Conservation (phyloP, 2,113 vertebrate genomes). For the Myrmecophaga tridactyla region DNA sequence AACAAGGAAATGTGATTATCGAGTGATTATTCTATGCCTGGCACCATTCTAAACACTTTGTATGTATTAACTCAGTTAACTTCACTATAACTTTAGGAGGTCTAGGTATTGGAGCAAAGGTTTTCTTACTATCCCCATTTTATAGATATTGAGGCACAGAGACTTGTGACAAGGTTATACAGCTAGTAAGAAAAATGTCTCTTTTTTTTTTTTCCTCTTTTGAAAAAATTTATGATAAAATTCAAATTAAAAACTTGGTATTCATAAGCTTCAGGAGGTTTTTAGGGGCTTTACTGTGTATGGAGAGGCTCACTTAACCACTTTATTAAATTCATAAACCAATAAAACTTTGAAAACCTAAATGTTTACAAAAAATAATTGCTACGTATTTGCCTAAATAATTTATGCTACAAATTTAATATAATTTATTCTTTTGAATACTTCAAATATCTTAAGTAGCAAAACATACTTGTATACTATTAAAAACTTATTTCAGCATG, state of each 20-base stretch:
- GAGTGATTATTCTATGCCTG: background rate
- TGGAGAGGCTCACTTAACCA: background rate
- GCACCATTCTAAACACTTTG: background rate
- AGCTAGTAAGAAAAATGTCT: background rate
- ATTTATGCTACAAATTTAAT: background rate
- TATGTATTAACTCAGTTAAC: background rate
- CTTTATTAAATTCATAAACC: conserved; percentile 18
- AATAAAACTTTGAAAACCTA: background rate
- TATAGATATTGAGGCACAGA: background rate
- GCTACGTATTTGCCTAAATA: background rate
- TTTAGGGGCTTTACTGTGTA: background rate
- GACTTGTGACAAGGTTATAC: background rate
- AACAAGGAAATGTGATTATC: background rate
- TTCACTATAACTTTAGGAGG: background rate
- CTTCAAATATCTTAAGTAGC: too few relatives aligned
- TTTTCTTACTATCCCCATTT: background rate
- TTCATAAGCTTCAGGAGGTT: background rate
- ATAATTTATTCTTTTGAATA: background rate
- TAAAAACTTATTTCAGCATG: background rate
- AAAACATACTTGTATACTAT: background rate
- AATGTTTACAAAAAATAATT: background rate
- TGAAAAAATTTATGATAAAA: background rate
- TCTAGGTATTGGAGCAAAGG: background rate
- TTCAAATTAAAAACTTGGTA: background rate
- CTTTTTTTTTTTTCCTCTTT: background rate